A percentile compares a stretch with the other conserved stretches of the same genome.
Evolutionary conservation across 2,888 invertebrate genomes (phyloP).

Genomic region (Alitta virens): DNA sequence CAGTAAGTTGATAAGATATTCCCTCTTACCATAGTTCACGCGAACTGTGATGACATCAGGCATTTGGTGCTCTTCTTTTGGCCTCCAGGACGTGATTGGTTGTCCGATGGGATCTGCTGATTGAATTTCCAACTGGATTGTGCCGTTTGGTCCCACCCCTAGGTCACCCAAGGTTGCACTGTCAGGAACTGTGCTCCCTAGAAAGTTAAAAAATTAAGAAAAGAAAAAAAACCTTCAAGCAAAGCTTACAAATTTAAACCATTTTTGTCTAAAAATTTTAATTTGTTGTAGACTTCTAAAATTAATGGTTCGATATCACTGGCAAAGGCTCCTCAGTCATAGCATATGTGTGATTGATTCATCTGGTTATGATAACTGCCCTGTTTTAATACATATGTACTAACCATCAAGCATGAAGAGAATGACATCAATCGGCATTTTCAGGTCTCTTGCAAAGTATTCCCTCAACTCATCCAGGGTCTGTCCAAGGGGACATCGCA

Average conservation of each 20-base stretch:
- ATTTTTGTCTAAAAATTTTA: background rate
- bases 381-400: too few species aligned
- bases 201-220: background rate
- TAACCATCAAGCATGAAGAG: conserved; percentile 52
- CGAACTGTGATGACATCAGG: conserved; percentile 55
- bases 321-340: too few species aligned
- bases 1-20: too few species aligned
- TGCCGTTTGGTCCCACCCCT: conserved; percentile 55
- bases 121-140: conserved; percentile 52
- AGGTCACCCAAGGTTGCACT: conserved; percentile 45
- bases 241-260: background rate
- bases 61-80: conserved; percentile 52
- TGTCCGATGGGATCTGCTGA: conserved; percentile 54
- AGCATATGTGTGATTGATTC: too few species aligned
- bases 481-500: conserved; percentile 51
- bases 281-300: background rate
- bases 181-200: conserved; percentile 45
- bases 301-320: too few species aligned
- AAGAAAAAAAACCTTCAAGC: too few species aligned
- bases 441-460: conserved; percentile 51
- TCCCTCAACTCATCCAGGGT: conserved; percentile 47
- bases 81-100: conserved; percentile 50
- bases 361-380: too few species aligned
- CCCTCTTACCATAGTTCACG: conserved; percentile 47
- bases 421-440: conserved; percentile 46